Conservation (phyloP, 2,113 vertebrate genomes). For the Neofelis nebulosa region DNA sequence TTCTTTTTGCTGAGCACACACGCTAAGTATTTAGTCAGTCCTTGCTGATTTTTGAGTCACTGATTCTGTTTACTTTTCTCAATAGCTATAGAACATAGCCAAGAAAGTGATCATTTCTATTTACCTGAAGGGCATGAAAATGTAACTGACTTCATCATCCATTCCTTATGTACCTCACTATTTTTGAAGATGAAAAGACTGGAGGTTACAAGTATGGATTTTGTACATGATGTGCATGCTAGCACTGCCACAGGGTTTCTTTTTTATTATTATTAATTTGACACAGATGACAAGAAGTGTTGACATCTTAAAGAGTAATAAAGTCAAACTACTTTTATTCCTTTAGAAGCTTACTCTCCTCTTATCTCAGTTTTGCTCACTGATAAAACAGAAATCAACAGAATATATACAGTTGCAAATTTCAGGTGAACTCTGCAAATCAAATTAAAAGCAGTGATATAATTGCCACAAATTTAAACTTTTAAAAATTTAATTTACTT, state of each 20-base stretch:
- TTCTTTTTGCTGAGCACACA: background rate
- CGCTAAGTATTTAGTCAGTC: background rate
- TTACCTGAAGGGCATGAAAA: conserved; percentile 4
- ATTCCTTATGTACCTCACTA: background rate
- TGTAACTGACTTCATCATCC: background rate
- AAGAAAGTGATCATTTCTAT: background rate
- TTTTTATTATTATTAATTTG: background rate
- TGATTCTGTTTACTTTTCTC: background rate
- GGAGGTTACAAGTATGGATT: background rate
- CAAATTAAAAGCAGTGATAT: background rate
- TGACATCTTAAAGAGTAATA: background rate
- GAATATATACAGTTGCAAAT: background rate
- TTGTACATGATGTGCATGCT: background rate
- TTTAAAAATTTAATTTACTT: background rate
- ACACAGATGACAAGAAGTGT: background rate
- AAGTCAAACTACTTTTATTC: background rate
- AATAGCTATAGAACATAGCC: background rate
- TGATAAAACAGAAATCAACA: background rate
- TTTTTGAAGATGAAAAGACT: conserved; percentile 1
- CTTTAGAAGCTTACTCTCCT: background rate
- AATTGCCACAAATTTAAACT: background rate
- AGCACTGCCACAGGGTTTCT: background rate
- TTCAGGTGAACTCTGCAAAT: background rate
- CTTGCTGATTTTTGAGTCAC: background rate
- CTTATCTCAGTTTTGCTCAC: background rate